Evolutionary conservation across 2,888 invertebrate genomes (phyloP), one percentile per base, ranked within the genome.

Genomic region (Bedellia somnulentella): DNA sequence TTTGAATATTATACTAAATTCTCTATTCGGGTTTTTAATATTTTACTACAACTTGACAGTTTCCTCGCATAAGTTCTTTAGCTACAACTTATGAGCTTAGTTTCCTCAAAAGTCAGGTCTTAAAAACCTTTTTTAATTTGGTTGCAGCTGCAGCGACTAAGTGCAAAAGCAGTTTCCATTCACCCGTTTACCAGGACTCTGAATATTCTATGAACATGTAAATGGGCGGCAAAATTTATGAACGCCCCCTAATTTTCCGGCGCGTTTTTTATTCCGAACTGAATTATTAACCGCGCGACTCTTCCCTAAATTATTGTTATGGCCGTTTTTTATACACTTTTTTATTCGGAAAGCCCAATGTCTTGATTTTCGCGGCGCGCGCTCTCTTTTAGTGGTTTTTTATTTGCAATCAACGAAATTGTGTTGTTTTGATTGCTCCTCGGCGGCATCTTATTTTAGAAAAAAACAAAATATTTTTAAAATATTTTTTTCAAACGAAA

Each of bases 131-230:
- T 34, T 34, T 29, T 30, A 30, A 33, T 30, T 30, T 16, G 12
- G 11, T 12, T 23, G 31, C 34, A 31, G 27, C 34, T 34, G 34
- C 15, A 24, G 15, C 17, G 14, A 21, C 31, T 34, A 34, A 34
- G 31, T 34, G 34, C 34, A 31, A 29, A n/a, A n/a, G n/a, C n/a
- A n/a, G 29, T 21, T 24, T 24, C 27, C 18, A 32, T 29, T 29
- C 29, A 29, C 18, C 27, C 8, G 17, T 9, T 24, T n/a, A n/a
- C n/a, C n/a, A n/a, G n/a, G 38, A 36, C 34, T 38, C 47, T 63
- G 60, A 60, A 64, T 63, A 53, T 54, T 55, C 56, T 56, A 64
- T 58, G 60, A 49, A 43, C 52, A 63, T 62, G 63, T 59, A 61
- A 61, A 64, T 64, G 57, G 41, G 36, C 32, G 42, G 44, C 32